Evolutionary conservation across 2,888 invertebrate species (phyloP).

Genomic region (Pachymerium ferrugineum): DNA sequence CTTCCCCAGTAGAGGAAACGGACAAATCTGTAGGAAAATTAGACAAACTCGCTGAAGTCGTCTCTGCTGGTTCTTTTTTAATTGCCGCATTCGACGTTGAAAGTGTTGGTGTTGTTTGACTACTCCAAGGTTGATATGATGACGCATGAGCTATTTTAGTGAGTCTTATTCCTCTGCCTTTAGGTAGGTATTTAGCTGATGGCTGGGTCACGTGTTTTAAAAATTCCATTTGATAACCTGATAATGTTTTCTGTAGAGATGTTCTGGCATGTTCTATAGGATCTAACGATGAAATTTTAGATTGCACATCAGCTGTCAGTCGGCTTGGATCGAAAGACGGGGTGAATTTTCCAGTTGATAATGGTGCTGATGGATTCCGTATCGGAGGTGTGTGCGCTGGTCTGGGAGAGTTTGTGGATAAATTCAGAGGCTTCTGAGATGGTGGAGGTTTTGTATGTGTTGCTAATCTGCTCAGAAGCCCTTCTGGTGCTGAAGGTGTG

Average conservation of each 20-base stretch:
- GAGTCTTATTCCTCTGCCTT: not conserved
- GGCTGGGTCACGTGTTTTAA: constrained; percentile 32
- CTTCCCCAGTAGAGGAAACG: not conserved
- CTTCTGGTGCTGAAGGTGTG: constrained; percentile 20
- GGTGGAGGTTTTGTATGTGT: not conserved
- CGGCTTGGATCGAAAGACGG: constrained; percentile 34
- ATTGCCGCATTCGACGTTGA: not conserved
- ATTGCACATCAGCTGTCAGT: constrained; percentile 37
- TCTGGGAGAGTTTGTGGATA: not conserved
- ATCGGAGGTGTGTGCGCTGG: not conserved
- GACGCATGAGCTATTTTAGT: not conserved
- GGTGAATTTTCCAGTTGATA: not conserved
- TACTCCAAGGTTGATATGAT: not conserved
- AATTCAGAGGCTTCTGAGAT: not conserved
- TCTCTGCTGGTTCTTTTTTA: not conserved
- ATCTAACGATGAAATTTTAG: constrained; percentile 36
- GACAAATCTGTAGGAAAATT: constrained; percentile 4
- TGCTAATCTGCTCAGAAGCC: constrained; percentile 20
- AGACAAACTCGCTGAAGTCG: not conserved
- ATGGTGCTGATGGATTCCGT: not conserved
- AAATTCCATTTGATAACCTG: constrained; percentile 37
- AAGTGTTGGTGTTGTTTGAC: not conserved
- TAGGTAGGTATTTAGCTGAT: not conserved
- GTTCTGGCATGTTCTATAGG: constrained; percentile 26
- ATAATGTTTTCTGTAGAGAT: not conserved